These are phyloP conservation scores for Gonocerus acuteangulatus DNA, from an alignment of 2,888 invertebrate genomes.

Conservation along the genomic window DNA sequence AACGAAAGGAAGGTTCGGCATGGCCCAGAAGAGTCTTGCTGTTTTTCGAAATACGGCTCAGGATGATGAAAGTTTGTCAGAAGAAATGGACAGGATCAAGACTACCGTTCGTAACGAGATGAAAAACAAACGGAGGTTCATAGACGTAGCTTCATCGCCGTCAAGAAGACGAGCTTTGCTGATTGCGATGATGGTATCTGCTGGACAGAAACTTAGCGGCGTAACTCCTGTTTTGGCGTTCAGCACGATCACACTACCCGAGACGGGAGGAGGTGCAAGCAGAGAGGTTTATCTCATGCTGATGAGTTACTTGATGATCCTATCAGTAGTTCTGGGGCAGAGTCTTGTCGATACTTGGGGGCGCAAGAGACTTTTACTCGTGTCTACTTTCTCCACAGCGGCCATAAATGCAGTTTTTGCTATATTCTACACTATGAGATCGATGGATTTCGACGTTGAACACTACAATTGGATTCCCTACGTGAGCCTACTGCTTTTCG, in stretches of 20 bases:
- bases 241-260: constrained; percentile 54
- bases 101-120: constrained; percentile 33
- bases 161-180: constrained; percentile 36
- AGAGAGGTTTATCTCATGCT: constrained; percentile 33
- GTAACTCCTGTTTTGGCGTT: constrained; percentile 57
- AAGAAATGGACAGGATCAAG: constrained; percentile 30
- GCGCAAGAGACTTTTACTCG: constrained; percentile 33
- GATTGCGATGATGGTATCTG: constrained; percentile 35
- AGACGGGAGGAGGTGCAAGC: constrained; percentile 41
- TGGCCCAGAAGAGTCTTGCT: constrained; percentile 29
- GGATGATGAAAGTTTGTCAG: neutral
- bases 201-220: constrained; percentile 52
- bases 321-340: constrained; percentile 29
- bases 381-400: constrained; percentile 13
- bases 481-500: constrained; percentile 51
- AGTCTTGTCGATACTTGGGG: constrained; percentile 34
- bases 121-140: constrained; percentile 30
- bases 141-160: constrained; percentile 33
- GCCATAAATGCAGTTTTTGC: too few species aligned
- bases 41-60: constrained; percentile 29
- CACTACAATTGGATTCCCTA: constrained; percentile 44
- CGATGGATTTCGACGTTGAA: too few species aligned
- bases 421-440: too few species aligned
- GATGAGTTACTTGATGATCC: constrained; percentile 33
- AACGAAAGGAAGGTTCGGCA: constrained; percentile 45